Evolutionary conservation across 2,888 invertebrate genomes (phyloP), one percentile per base, ranked within the genome.

Genomic region (Pantelozetes paolii): DNA sequence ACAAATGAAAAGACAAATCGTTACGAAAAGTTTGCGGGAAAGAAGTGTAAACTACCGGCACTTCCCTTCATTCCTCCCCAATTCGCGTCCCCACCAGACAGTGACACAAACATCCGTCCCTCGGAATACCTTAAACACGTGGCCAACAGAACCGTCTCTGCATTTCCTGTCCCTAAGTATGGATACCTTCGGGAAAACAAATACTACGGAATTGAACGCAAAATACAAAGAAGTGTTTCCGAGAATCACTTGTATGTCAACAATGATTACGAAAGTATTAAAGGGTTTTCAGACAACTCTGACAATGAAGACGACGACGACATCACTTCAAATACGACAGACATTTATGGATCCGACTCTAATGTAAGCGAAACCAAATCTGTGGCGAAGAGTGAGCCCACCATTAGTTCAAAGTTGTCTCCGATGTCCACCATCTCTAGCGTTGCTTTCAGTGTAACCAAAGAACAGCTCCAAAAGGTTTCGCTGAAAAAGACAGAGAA

Each of bases 21-120:
- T 9, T 75, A 77, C 20, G 67, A 74, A 32, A 50, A 64, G 23
- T 72, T 28, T 28, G 30, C 45, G 42, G 20, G 13, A 0, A 57
- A 74, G 54, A 75, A 74, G 30, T 69, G 76, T 42, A 77, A 76
- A 42, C 76, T 71, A 30, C 72, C 64, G 23, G 74, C 73, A 3
- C 85, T 92, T 78, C 91, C 94, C 78, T 94, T 94, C 85, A 89
- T 94, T 81, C 94, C 93, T 76, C 94, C 94, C 75, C 90, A 91
- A 83, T 94, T 94, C 84, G 90, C 90, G 73, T 86, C 87, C 81
- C 81, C 82, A 30, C 85, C 86, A 77, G 87, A 88, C 82, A 89
- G 90, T 81, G 90, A 92, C 83, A 88, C 90, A 76, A 87, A 94
- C 78, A 92, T 94, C 82, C 94, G 94, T 81, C 94, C 94, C 73